Evolutionary conservation across 35 echinoderm and acorn worm genomes (phyloP).

Genomic region (Heliocidaris erythrogramma): DNA sequence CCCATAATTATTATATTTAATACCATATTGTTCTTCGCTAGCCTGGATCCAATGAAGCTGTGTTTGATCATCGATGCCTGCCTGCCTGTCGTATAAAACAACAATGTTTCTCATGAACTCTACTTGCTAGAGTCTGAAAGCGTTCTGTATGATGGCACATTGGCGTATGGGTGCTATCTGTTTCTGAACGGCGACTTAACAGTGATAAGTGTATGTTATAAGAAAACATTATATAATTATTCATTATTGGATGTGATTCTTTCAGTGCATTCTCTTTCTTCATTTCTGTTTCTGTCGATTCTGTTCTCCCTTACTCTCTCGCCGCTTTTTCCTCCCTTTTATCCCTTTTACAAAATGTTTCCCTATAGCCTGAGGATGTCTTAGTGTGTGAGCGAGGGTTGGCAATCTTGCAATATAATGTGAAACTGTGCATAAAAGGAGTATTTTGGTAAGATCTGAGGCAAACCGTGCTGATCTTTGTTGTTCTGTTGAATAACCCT

Average conservation of each 20-base stretch:
- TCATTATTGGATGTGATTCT: not conserved
- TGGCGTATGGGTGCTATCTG: no score
- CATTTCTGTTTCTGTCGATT: not conserved
- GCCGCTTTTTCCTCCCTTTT: not conserved
- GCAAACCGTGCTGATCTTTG: not conserved
- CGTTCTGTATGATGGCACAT: not conserved
- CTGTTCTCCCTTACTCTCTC: not conserved
- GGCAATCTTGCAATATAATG: no score
- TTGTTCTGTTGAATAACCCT: not conserved
- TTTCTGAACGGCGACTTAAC: no score
- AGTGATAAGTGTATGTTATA: no score
- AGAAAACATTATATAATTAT: no score
- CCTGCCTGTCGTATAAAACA: not conserved
- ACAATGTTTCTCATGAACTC: not conserved
- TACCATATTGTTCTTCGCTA: not conserved
- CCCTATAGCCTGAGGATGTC: no score
- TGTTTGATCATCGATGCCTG: not conserved
- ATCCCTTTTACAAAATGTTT: no score
- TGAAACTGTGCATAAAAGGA: no score
- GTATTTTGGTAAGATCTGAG: no score
- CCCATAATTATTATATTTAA: not conserved
- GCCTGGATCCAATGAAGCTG: not conserved
- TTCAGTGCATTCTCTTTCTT: not conserved
- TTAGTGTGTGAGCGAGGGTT: no score
- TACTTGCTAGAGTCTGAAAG: not conserved